Conservation (phyloP, 2,113 vertebrate species). For the Myanophis thanlyinensis region DNA sequence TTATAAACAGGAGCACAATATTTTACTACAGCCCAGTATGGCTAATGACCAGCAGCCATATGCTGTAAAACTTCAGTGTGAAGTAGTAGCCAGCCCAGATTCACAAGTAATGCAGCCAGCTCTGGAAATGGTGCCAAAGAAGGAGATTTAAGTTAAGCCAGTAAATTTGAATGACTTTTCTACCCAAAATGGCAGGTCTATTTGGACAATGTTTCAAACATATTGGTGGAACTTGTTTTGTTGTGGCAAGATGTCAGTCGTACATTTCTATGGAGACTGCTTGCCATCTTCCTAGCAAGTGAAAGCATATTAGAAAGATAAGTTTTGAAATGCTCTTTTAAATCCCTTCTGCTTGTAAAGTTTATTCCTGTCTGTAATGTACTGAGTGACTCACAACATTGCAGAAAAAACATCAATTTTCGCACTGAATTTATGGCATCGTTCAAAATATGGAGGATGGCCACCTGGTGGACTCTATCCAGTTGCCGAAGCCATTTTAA, state of each 20-base stretch:
- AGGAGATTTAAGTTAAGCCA: background rate
- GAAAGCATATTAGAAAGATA: background rate
- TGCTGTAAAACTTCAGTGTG: background rate
- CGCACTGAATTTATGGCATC: background rate
- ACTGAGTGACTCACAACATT: background rate
- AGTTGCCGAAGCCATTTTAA: background rate
- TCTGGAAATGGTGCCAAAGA: background rate
- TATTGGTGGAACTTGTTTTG: background rate
- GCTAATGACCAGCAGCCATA: background rate
- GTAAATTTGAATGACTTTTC: background rate
- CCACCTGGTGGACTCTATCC: background rate
- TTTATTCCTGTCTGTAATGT: background rate
- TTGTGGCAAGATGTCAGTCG: background rate
- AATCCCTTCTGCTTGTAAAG: background rate
- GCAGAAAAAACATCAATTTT: background rate
- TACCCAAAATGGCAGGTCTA: background rate
- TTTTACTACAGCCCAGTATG: constrained; percentile 4
- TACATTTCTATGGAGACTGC: background rate
- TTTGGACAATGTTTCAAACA: background rate
- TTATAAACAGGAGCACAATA: background rate
- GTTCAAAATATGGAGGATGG: background rate
- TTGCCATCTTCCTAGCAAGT: background rate
- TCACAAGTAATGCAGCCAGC: background rate
- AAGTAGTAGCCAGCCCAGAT: background rate
- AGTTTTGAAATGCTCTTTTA: background rate